Conservation (phyloP, 2,113 vertebrate species). For the Epinephelus moara region DNA sequence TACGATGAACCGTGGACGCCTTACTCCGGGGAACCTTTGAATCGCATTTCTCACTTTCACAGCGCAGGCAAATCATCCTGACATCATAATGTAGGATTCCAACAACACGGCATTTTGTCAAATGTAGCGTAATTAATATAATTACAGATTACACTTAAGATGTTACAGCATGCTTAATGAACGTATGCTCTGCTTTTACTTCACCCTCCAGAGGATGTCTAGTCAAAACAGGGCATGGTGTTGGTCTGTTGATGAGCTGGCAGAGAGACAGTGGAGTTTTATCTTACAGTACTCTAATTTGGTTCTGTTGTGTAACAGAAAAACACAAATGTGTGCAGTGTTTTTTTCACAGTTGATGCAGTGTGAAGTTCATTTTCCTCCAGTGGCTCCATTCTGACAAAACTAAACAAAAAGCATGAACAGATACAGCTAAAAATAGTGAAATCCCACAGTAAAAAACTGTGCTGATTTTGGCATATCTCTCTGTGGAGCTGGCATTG, state of each 20-base stretch:
- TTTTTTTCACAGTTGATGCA: background rate
- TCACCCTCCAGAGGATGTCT: conserved; percentile 9
- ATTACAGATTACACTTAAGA: conserved; percentile 29
- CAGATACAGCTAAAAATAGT: background rate
- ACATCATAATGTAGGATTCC: background rate
- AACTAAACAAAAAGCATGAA: background rate
- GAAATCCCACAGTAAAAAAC: background rate
- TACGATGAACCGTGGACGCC: conserved; percentile 23
- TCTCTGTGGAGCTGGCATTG: conserved; percentile 7
- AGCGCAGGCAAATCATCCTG: conserved; percentile 19
- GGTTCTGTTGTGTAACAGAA: conserved; percentile 6
- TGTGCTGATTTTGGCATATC: background rate
- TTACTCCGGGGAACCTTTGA: conserved; percentile 29
- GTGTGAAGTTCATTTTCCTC: background rate
- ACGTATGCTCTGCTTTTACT: conserved; percentile 3
- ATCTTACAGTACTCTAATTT: conserved; percentile 3
- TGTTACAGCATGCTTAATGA: conserved; percentile 15
- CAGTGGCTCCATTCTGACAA: conserved; percentile 5
- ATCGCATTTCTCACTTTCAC: conserved; percentile 20
- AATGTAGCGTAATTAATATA: conserved; percentile 33
- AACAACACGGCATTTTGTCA: conserved; percentile 5
- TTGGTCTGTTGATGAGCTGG: background rate
- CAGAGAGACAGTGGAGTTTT: background rate
- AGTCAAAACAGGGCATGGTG: conserved; percentile 1
- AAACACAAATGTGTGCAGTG: conserved; percentile 1